Evolutionary conservation across 2,797 vertebrate species (phyloP).

Genomic region (Garrulus glandarius): DNA sequence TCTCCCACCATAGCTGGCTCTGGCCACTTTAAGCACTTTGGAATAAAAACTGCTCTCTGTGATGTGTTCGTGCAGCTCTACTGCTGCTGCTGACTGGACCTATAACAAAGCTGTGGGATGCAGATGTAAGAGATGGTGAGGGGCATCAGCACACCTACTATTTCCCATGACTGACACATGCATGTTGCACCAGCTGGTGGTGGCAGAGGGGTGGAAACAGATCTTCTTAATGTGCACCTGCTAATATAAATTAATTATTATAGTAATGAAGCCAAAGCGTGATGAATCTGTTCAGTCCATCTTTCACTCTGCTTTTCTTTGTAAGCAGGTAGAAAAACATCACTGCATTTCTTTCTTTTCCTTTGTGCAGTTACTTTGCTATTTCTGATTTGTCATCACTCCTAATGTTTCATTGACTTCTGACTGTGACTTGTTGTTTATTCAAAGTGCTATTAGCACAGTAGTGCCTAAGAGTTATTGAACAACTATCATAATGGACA

Average conservation of each 20-base stretch:
- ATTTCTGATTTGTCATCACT: not conserved
- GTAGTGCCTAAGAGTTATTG: not conserved
- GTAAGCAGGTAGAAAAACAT: not conserved
- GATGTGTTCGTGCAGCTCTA: not conserved
- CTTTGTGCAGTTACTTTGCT: not conserved
- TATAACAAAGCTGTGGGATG: not conserved
- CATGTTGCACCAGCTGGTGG: slow-evolving; percentile 46
- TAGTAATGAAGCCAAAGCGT: not conserved
- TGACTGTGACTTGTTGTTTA: slow-evolving; percentile 4
- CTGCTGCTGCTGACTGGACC: not conserved
- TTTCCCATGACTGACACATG: not conserved
- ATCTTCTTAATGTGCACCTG: slow-evolving; percentile 38
- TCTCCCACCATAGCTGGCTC: not conserved
- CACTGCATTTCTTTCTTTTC: not conserved
- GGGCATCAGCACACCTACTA: not conserved
- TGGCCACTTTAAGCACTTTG: not conserved
- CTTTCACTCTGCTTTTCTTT: not conserved
- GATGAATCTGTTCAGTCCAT: not conserved
- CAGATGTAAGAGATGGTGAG: not conserved
- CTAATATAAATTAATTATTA: slow-evolving; percentile 62
- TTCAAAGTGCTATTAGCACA: not conserved
- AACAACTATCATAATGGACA: not conserved
- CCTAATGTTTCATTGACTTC: slow-evolving; percentile 14
- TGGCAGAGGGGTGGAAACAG: slow-evolving; percentile 48
- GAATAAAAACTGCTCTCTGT: not conserved